Evolutionary conservation across 1,140 invertebrate genomes (phyloP).

Genomic region (Bilobella aurantiaca): DNA sequence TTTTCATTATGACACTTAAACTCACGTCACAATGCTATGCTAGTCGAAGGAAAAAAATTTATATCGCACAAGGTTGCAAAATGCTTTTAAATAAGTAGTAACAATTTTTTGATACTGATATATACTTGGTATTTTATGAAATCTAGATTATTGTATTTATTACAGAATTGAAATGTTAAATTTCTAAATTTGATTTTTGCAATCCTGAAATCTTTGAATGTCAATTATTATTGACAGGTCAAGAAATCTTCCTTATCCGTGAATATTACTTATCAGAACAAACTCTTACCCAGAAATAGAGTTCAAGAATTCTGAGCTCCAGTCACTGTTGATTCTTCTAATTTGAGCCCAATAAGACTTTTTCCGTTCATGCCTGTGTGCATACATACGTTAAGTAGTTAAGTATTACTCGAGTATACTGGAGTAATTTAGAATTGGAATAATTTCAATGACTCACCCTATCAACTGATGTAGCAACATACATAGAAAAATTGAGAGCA

Average conservation of each 20-base stretch:
- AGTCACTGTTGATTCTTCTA: slow-evolving; percentile 80
- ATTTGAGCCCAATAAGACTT: slow-evolving; percentile 85
- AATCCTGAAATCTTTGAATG: no score
- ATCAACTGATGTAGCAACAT: slow-evolving; percentile 81
- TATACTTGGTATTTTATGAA: no score
- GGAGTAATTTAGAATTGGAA: background rate
- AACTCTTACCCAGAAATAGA: slow-evolving; percentile 47
- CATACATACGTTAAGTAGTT: no score
- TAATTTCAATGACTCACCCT: slow-evolving; percentile 44
- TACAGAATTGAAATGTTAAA: background rate
- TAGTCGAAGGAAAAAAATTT: no score
- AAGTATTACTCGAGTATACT: slow-evolving; percentile 22
- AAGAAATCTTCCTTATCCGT: no score
- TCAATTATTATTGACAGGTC: no score
- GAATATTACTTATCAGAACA: background rate
- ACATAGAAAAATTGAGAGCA: slow-evolving; percentile 80
- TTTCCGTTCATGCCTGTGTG: slow-evolving; percentile 79
- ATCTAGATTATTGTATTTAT: no score
- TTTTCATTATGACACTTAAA: no score
- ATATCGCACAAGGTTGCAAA: no score
- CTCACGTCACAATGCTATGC: no score
- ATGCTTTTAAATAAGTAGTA: no score
- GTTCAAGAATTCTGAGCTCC: slow-evolving; percentile 64
- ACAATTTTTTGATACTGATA: no score
- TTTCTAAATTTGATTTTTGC: background rate